Conservation (phyloP, 2,888 invertebrate genomes). For the Drosophila barbarae region DNA sequence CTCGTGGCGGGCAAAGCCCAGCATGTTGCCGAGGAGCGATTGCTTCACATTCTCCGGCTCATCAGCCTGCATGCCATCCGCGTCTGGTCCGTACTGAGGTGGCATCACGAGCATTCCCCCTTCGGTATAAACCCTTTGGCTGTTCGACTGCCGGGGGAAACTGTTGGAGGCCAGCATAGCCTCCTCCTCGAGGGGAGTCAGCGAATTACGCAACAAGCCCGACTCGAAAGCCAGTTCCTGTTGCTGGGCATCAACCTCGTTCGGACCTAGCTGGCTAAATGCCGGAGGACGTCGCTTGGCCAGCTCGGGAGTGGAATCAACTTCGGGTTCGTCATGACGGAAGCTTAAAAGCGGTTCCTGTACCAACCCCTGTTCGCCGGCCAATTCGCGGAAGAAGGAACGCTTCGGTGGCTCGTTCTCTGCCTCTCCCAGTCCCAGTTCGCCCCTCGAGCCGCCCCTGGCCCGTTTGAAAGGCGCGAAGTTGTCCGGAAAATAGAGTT, state of each 20-base stretch:
- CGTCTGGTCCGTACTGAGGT: conserved; percentile 77
- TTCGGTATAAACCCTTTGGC: conserved; percentile 82
- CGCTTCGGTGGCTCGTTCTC: conserved; percentile 38
- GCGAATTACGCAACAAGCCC: conserved; percentile 68
- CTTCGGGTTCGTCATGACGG: conserved; percentile 30
- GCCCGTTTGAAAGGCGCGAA: conserved; percentile 70
- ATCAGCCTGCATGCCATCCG: conserved; percentile 48
- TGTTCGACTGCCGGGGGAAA: conserved; percentile 57
- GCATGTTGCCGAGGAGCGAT: conserved; percentile 82
- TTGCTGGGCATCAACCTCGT: conserved; percentile 37
- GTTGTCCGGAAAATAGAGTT: conserved; percentile 73
- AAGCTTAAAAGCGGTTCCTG: conserved; percentile 48
- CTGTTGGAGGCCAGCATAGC: conserved; percentile 76
- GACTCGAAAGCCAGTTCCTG: conserved; percentile 61
- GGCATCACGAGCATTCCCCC: conserved; percentile 83
- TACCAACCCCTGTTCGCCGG: conserved; percentile 59
- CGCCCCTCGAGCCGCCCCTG: conserved; percentile 22
- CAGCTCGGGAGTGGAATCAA: conserved; percentile 38
- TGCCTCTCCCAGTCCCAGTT: conserved; percentile 4
- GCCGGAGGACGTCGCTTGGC: conserved; percentile 49
- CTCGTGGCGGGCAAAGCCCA: conserved; percentile 92
- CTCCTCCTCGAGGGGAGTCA: conserved; percentile 74
- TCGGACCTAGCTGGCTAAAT: conserved; percentile 15
- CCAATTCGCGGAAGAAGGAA: conserved; percentile 75
- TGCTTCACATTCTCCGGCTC: conserved; percentile 54